Percentiles rank a stretch among this genome's conserved stretches.
Conservation (phyloP, 2,113 vertebrate species). For the Oryzias javanicus region DNA sequence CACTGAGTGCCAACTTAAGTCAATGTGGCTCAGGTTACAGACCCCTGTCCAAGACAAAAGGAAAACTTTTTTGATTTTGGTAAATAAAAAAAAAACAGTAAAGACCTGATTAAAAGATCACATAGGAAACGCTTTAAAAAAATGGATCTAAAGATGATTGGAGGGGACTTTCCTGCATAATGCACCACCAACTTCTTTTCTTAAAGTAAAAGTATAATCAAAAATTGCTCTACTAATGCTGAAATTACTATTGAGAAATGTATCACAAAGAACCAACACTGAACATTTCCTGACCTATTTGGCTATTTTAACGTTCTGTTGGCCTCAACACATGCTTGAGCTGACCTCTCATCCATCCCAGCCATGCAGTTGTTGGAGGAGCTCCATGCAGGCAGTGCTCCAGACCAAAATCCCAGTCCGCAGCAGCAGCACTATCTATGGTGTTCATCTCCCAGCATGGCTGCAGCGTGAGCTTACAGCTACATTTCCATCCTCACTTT, state of each 20-base stretch:
- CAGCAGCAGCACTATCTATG: conserved; percentile 20
- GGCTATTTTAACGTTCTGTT: neutral
- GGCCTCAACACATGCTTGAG: conserved; percentile 4
- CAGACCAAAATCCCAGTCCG: conserved; percentile 8
- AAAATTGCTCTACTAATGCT: neutral
- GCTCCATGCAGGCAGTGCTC: conserved; percentile 34
- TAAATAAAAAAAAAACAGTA: too few species aligned
- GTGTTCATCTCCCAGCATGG: conserved; percentile 11
- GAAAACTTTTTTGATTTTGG: too few species aligned
- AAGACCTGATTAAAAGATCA: too few species aligned
- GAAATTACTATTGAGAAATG: neutral
- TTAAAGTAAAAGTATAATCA: too few species aligned
- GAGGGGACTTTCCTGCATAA: too few species aligned
- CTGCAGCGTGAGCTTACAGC: neutral
- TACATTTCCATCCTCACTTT: neutral
- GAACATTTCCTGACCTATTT: neutral
- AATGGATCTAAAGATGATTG: too few species aligned
- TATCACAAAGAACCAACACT: neutral
- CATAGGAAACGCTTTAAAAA: too few species aligned
- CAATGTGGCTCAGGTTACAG: too few species aligned
- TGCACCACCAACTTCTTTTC: too few species aligned
- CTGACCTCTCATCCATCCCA: conserved; percentile 33
- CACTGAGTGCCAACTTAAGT: too few species aligned
- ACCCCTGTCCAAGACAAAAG: too few species aligned
- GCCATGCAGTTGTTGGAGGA: conserved; percentile 35